Evolutionary conservation across 2,797 vertebrate genomes (phyloP).

Genomic region (Hypotaenidia okinawae): DNA sequence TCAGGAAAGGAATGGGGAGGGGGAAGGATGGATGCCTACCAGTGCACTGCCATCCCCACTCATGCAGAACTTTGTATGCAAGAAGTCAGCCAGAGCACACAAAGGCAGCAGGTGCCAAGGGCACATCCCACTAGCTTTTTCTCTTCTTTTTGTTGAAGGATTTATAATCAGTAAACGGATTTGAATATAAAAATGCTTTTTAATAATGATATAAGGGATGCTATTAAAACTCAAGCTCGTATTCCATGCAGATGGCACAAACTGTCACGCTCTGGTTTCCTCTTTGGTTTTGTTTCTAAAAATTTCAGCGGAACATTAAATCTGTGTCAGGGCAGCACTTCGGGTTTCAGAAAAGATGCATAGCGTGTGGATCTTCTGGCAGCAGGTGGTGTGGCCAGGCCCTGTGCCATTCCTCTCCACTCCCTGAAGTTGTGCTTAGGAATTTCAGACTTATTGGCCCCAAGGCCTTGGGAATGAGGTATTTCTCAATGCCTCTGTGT

Average conservation of each 20-base stretch:
- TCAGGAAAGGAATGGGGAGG: not conserved
- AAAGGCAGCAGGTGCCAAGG: slow-evolving; percentile 66
- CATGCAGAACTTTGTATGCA: slow-evolving; percentile 39
- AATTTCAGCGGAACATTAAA: slow-evolving; percentile 18
- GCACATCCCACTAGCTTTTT: slow-evolving; percentile 20
- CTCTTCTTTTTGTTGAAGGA: not conserved
- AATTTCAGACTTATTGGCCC: not conserved
- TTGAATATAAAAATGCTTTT: slow-evolving; percentile 33
- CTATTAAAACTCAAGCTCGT: slow-evolving; percentile 40
- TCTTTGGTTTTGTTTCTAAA: slow-evolving; percentile 42
- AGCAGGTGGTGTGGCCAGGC: not conserved
- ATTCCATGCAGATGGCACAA: slow-evolving; percentile 66
- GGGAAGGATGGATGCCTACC: not conserved
- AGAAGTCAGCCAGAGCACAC: slow-evolving; percentile 33
- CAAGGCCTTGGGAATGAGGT: not conserved
- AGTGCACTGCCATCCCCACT: not conserved
- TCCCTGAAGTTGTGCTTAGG: not conserved
- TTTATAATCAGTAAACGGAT: slow-evolving; percentile 61
- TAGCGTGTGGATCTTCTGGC: accelerated
- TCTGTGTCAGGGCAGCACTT: not conserved
- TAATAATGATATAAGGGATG: slow-evolving; percentile 58
- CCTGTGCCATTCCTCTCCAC: not conserved
- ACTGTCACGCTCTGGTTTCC: slow-evolving; percentile 55
- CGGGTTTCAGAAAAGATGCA: not conserved
- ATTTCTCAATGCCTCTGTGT: not conserved